A percentile compares a stretch with the other conserved stretches of the same genome.
Evolutionary conservation across 2,113 vertebrate species (phyloP).

Genomic region (Meles meles): DNA sequence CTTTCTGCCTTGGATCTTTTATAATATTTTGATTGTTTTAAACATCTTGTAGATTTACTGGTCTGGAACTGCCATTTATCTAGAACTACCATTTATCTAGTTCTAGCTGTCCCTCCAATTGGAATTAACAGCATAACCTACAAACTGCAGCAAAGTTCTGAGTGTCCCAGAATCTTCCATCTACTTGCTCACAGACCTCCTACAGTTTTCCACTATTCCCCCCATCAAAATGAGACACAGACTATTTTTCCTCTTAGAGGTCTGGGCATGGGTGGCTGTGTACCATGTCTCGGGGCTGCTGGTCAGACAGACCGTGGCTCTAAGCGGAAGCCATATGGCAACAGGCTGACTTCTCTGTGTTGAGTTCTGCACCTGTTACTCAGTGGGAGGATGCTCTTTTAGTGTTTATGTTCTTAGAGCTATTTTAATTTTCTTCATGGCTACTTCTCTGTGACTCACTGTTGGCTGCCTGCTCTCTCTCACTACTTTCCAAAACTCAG

Average conservation of each 20-base stretch:
- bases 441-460: slow-evolving; percentile 1
- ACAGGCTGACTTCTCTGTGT: not conserved
- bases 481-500: slow-evolving; percentile 14
- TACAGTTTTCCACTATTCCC: not conserved
- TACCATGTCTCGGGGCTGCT: fast-evolving
- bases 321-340: not conserved
- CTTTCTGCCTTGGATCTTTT: slow-evolving; percentile 29
- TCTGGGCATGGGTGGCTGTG: not conserved
- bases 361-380: not conserved
- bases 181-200: not conserved
- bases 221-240: not conserved
- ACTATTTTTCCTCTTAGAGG: not conserved
- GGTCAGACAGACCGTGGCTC: not conserved
- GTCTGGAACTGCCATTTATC: not conserved
- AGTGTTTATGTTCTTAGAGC: slow-evolving; percentile 25
- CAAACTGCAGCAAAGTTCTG: not conserved
- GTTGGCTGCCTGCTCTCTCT: not conserved
- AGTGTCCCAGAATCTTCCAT: not conserved
- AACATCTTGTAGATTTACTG: not conserved
- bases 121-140: not conserved
- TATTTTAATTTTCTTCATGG: slow-evolving; percentile 46
- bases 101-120: not conserved
- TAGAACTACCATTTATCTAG: not conserved
- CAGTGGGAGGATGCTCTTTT: not conserved
- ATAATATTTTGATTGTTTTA: not conserved